A percentile compares a stretch with the other conserved stretches of the same genome.
Evolutionary conservation across 2,888 invertebrate genomes (phyloP).

Genomic region (Galerucella calmariensis): DNA sequence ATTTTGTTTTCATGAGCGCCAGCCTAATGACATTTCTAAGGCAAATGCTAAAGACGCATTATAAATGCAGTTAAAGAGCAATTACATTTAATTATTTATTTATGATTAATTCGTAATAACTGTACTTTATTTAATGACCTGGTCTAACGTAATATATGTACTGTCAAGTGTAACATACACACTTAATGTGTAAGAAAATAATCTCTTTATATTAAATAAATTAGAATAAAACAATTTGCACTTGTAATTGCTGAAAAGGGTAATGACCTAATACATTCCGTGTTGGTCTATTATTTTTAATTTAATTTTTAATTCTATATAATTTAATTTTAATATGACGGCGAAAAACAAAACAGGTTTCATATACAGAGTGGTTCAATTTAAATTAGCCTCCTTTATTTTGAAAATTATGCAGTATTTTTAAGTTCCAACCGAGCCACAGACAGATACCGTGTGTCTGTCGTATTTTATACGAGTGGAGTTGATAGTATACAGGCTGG

Average conservation of each 20-base stretch:
- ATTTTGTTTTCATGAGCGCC: too few species aligned
- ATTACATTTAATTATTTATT: slow-evolving; percentile 23
- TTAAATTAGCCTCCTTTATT: too few species aligned
- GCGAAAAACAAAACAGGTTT: too few species aligned
- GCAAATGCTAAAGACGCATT: not conserved
- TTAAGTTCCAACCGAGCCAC: too few species aligned
- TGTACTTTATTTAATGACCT: slow-evolving; percentile 1
- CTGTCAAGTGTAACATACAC: not conserved
- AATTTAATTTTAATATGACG: too few species aligned
- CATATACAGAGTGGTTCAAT: too few species aligned
- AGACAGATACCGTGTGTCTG: too few species aligned
- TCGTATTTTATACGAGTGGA: too few species aligned
- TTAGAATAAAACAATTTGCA: not conserved
- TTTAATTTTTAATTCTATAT: too few species aligned
- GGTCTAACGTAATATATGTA: not conserved
- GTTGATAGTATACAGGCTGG: too few species aligned
- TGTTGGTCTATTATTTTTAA: not conserved
- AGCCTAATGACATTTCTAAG: too few species aligned
- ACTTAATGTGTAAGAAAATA: slow-evolving; percentile 1
- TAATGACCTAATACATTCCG: not conserved
- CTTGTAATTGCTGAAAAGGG: not conserved
- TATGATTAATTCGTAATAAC: slow-evolving; percentile 4
- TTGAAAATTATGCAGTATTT: too few species aligned
- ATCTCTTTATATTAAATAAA: not conserved
- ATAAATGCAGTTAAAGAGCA: slow-evolving; percentile 27